Evolutionary conservation across 2,888 invertebrate genomes (phyloP).

Genomic region (Dimorphilus gyrociliatus): DNA sequence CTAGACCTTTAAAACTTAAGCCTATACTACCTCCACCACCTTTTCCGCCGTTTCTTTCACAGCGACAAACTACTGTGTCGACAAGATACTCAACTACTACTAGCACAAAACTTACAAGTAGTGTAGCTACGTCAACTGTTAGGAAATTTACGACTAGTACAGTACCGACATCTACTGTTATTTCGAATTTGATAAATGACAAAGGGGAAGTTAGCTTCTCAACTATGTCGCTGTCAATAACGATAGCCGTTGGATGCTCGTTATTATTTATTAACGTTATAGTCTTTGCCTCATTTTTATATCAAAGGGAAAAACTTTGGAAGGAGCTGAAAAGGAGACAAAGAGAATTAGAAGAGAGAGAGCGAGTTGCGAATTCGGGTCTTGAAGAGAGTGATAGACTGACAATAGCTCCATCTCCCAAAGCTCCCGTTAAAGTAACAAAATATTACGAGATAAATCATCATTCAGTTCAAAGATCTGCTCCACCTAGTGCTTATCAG

Average conservation of each 20-base stretch:
- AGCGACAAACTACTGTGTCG: constrained; percentile 2
- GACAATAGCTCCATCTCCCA: background rate
- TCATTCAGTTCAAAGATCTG: too few species aligned
- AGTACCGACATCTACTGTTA: too few species aligned
- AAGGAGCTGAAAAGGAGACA: constrained; percentile 16
- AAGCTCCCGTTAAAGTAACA: too few species aligned
- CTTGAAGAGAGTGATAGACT: background rate
- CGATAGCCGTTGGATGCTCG: constrained; percentile 79
- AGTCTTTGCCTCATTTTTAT: constrained; percentile 84
- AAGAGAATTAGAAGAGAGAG: constrained; percentile 7
- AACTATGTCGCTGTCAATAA: constrained; percentile 23
- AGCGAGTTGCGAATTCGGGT: background rate
- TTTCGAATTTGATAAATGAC: constrained; percentile 3
- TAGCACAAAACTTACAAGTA: constrained; percentile 1
- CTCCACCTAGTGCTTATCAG: too few species aligned
- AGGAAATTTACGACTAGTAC: constrained; percentile 1
- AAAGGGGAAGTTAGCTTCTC: too few species aligned
- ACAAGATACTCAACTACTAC: constrained; percentile 4
- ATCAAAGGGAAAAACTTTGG: constrained; percentile 45
- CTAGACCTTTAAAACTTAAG: constrained; percentile 3
- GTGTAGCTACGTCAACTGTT: constrained; percentile 1
- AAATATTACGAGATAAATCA: too few species aligned
- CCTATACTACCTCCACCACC: too few species aligned
- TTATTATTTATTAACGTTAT: constrained; percentile 74
- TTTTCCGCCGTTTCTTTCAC: too few species aligned